These are phyloP conservation scores for Hydrozoanthus tunicans DNA, from an alignment of 64 coral and sea anemone species.

Conservation along the genomic window DNA sequence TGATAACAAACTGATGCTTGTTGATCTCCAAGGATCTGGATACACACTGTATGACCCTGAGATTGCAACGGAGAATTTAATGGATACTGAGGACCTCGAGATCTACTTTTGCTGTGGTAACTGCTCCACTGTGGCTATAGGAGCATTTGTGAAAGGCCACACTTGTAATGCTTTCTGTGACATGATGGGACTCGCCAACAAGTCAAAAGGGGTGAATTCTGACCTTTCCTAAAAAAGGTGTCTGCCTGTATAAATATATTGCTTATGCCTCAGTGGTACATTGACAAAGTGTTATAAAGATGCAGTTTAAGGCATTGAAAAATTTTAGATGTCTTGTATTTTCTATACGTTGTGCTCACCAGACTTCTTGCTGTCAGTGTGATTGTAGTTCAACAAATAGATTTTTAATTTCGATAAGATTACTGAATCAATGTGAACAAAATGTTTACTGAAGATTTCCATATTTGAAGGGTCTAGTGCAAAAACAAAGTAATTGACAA, in stretches of 20 bases:
- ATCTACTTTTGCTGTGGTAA: conserved; percentile 73
- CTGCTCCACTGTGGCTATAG: conserved; percentile 53
- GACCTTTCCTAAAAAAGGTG: background rate
- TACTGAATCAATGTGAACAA: background rate
- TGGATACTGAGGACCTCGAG: conserved; percentile 10
- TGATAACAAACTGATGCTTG: conserved; percentile 53
- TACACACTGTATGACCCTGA: conserved; percentile 52
- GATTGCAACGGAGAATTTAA: conserved; percentile 54
- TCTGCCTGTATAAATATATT: too few species aligned
- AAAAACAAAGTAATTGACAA: too few species aligned
- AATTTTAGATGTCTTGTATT: background rate
- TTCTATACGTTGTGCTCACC: background rate
- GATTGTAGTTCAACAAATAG: background rate
- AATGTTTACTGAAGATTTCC: background rate
- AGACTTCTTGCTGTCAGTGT: background rate
- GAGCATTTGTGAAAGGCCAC: conserved; percentile 48
- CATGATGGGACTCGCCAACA: conserved; percentile 46
- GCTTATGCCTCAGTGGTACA: too few species aligned
- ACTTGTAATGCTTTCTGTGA: conserved; percentile 66
- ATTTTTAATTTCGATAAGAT: background rate
- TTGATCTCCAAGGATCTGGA: conserved; percentile 55
- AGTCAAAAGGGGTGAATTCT: background rate
- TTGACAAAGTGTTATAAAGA: background rate
- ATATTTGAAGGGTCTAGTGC: background rate
- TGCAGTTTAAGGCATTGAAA: background rate